phyloP scores from a whole-genome alignment of 2,888 invertebrate species.

The Auanema freiburgensis region DNA sequence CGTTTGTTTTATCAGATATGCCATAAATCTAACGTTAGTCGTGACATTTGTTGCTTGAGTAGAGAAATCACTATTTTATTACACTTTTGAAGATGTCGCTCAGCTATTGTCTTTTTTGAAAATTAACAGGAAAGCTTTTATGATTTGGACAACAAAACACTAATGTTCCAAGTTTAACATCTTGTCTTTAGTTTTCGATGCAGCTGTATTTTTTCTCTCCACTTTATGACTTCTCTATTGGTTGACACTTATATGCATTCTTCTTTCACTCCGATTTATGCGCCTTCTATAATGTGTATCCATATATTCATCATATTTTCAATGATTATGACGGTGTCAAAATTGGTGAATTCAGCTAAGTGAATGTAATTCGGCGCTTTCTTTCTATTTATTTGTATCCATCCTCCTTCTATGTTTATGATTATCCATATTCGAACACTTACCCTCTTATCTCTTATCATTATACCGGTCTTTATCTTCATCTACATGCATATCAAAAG shows the following conservation, averaged over 20 bases:
- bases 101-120: conserved; percentile 6
- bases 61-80: conserved; percentile 16
- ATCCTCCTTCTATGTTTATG: conserved; percentile 4
- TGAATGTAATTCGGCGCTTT: no score
- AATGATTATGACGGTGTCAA: no score
- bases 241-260: background rate
- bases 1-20: background rate
- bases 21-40: conserved; percentile 1
- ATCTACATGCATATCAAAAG: background rate
- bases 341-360: no score
- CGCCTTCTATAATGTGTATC: no score
- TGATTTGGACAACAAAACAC: no score
- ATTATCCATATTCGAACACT: conserved; percentile 2
- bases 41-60: conserved; percentile 16
- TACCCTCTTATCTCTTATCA: conserved; percentile 7
- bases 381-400: no score
- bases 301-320: no score
- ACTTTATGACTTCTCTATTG: background rate
- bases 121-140: no score
- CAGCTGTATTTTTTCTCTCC: background rate
- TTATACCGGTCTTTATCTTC: conserved; percentile 5
- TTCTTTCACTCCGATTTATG: background rate
- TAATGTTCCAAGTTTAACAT: background rate
- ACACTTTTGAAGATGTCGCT: conserved; percentile 11
- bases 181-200: background rate